Evolutionary conservation across 2,797 vertebrate species (phyloP), one percentile per base, ranked within the genome.

Genomic region (Dipus sagitta): DNA sequence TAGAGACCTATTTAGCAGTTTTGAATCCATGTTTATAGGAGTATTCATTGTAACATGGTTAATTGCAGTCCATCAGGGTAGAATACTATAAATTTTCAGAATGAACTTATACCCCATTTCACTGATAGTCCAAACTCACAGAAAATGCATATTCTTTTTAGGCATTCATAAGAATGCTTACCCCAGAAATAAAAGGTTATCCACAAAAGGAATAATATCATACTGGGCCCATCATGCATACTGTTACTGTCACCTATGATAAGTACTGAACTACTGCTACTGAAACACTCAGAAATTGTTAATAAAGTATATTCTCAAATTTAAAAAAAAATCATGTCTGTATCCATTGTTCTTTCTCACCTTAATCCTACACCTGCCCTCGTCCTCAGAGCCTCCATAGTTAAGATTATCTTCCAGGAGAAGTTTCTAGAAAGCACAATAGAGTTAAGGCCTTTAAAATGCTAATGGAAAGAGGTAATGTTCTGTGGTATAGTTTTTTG

Each of bases 371-470:
- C 47, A 84, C 54, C 20, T 87, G 32, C 28, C 38, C 21, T 4
- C 20, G 6, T 67, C 1, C 28, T 60, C 14, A 32, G 62, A 79
- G 77, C 1, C 72, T 70, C 21, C 38, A 23, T 18, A 26, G 20
- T 67, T 77, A 24, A 77, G 4, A 38, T 47, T 74, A 3, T 64
- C 54, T 71, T 5, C 18, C 6, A 38, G 14, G 11, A 93, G 42
- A 68, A 23, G 17, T 65, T 92, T 96, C 86, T 75, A 94, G 94
- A 90, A 93, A 78, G 77, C n/a, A 77, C 38, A 54, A 0, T 70
- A 28, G 28, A 94, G 68, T 58, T 21, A 80, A 77, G 23, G 28
- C 3, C n/a, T 86, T 83, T 58, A 74, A 68, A 26, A 72, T 94
- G 87, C 38, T 94, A 75, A 79, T 65, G 34, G 34, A 12, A 80